phyloP scores from a whole-genome alignment of 1,140 invertebrate species.

The Ylistrum balloti region DNA sequence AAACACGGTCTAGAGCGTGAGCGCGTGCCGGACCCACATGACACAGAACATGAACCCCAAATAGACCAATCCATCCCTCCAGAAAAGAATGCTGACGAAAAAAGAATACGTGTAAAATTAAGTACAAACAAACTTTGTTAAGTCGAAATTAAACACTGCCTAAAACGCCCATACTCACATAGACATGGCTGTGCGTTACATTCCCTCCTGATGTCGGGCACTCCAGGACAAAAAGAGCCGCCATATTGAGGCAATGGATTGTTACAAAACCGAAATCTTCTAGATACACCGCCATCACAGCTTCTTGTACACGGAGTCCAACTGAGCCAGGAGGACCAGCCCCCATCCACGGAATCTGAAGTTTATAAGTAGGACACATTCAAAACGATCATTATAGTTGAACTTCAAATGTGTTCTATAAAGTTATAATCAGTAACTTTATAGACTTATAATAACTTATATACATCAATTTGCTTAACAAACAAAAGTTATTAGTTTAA shows the following conservation, averaged over 20 bases:
- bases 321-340: constrained; percentile 85
- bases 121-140: too few species aligned
- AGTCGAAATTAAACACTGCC: too few species aligned
- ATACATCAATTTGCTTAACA: too few species aligned
- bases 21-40: neutral
- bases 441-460: too few species aligned
- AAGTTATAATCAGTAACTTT: too few species aligned
- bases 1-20: neutral
- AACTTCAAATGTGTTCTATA: too few species aligned
- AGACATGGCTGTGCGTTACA: constrained; percentile 63
- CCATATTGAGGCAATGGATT: constrained; percentile 66
- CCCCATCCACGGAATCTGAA: constrained; percentile 67
- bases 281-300: constrained; percentile 67
- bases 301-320: constrained; percentile 68
- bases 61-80: neutral
- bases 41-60: neutral
- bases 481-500: too few species aligned
- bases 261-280: constrained; percentile 66
- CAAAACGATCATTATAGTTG: too few species aligned
- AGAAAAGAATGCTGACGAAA: neutral
- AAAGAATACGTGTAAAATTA: neutral
- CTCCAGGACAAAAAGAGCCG: constrained; percentile 68
- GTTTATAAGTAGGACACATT: too few species aligned
- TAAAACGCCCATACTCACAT: too few species aligned
- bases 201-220: constrained; percentile 54